Percentiles rank a stretch among this genome's conserved stretches.
Conservation (phyloP, 2,797 vertebrate species). For the Serranus cabrilla region DNA sequence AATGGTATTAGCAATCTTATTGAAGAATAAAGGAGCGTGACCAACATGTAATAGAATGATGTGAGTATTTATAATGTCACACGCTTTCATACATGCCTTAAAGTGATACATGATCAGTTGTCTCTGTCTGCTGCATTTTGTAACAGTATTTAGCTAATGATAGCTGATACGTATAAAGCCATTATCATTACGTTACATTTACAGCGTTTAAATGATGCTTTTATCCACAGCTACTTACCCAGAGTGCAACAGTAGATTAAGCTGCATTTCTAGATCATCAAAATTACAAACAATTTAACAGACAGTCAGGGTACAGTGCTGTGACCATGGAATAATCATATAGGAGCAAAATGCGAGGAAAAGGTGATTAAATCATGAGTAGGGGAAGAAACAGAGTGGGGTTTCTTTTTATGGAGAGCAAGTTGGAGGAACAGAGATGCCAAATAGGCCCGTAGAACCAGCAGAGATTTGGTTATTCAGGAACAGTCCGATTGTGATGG, state of each 20-base stretch:
- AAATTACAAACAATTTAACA: slow-evolving; percentile 6
- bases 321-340: slow-evolving; percentile 1
- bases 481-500: too few species aligned
- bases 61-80: slow-evolving; percentile 5
- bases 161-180: neutral
- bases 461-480: too few species aligned
- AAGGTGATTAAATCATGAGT: too few species aligned
- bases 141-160: slow-evolving; percentile 8
- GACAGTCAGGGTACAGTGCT: neutral
- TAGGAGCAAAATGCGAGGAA: neutral
- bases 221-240: slow-evolving; percentile 14
- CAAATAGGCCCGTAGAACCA: too few species aligned
- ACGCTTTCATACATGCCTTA: neutral
- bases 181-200: slow-evolving; percentile 11
- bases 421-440: too few species aligned
- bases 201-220: slow-evolving; percentile 13
- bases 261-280: slow-evolving; percentile 4
- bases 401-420: too few species aligned
- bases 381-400: neutral
- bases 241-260: slow-evolving; percentile 9
- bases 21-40: slow-evolving; percentile 18
- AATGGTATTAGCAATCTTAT: slow-evolving; percentile 34
- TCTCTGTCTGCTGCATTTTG: neutral
- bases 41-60: slow-evolving; percentile 28
- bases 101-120: neutral